These are phyloP conservation scores for Euura saliciscinereae DNA, from an alignment of 1,140 invertebrate species.

Conservation along the genomic window DNA sequence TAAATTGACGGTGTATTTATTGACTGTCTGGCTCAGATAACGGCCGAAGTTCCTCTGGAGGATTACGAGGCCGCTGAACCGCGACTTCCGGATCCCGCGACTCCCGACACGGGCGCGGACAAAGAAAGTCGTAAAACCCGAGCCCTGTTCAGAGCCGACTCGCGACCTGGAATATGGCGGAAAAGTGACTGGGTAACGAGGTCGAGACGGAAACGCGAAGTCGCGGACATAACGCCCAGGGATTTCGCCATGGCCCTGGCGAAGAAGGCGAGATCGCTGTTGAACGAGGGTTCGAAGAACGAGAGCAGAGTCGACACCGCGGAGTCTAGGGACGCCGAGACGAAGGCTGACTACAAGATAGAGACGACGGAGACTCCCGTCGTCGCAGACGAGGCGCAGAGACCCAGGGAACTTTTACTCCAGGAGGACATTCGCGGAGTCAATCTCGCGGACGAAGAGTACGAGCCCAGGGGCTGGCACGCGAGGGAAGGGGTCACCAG, in stretches of 20 bases:
- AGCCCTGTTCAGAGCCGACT: constrained; percentile 27
- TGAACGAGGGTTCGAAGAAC: background rate
- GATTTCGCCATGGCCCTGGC: constrained; percentile 32
- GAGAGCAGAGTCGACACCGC: background rate
- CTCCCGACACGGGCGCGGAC: constrained; percentile 44
- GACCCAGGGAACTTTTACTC: constrained; percentile 35
- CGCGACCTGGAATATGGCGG: constrained; percentile 43
- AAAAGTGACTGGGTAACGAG: constrained; percentile 50
- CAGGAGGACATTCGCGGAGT: constrained; percentile 30
- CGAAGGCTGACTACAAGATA: constrained; percentile 13
- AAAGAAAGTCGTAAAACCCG: constrained; percentile 40
- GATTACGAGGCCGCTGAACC: constrained; percentile 48
- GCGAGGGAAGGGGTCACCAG: constrained; percentile 66
- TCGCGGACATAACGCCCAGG: constrained; percentile 31
- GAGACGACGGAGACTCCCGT: constrained; percentile 12
- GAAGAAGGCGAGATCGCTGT: constrained; percentile 9
- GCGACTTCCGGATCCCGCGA: constrained; percentile 34
- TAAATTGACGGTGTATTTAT: too few relatives aligned
- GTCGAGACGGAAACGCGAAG: constrained; percentile 21
- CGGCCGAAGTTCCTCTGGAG: constrained; percentile 14
- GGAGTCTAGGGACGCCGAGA: constrained; percentile 13
- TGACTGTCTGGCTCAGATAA: background rate
- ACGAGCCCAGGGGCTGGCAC: constrained; percentile 40
- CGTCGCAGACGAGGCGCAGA: constrained; percentile 23
- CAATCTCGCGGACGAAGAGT: background rate